Base-by-base conservation (phyloP, 2,113 vertebrate species). In the Hydrochoerus hydrochaeris region DNA sequence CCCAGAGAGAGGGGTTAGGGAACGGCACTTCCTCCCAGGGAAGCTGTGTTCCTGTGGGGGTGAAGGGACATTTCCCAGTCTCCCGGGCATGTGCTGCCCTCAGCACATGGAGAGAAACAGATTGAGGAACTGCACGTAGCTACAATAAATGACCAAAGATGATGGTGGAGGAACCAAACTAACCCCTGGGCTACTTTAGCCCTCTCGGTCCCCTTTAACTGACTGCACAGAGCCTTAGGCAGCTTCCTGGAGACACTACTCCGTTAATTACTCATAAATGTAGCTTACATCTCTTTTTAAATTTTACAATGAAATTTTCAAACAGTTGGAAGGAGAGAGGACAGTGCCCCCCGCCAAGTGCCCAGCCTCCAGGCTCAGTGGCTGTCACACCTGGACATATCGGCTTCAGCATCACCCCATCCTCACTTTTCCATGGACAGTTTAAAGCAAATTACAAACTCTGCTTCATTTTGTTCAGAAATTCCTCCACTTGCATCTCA, bases 171-270 rank as follows among this genome's bases (percentile, higher is more conserved):
- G 97, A 97, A 97, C 87, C 67, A 96, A 96, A 97, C 94, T 95
- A 96, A 97, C 97, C 85, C 96, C 88, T 83, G 75, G 22, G 97
- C 97, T 98, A 96, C 97, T 97, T 98, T 97, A 98, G 94, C 90
- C 38, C 7, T 4, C 82, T 96, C 65, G 26, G 91, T 97, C 97
- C 89, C 85, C 97, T 90, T 94, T 57, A 57, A 57, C 16, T 96
- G 89, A 97, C 0, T 83, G 97, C 83, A 38, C 35, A 85, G 97
- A 95, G 95, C 82, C 91, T 96, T 90, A 85, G 89, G 69, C 92
- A 35, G 71, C 93, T 94, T 97, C 82, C 96, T 95, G 49, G 94
- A 88, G 96, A 84, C 49, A 69, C 71, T 91, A 13, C 96, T 89
- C 20, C 91, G 97, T 73, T 87, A 78, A 91, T 93, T 78, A 69